Conservation (phyloP, 2,888 invertebrate genomes). For the Heteromurus nitidus region DNA sequence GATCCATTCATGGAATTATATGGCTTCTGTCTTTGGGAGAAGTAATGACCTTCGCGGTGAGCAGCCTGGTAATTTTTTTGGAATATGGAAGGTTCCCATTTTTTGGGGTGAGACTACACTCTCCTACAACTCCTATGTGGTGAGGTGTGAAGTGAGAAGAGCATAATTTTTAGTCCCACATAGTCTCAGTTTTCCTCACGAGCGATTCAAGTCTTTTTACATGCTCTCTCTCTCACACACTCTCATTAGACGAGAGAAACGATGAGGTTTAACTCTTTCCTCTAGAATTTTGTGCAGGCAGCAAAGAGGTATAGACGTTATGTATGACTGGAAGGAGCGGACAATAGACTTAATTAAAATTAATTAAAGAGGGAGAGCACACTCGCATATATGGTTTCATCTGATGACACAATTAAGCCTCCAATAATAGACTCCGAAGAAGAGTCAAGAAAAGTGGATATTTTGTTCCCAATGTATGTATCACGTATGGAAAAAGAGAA, state of each 20-base stretch:
- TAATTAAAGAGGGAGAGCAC: constrained; percentile 69
- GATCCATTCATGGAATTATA: constrained; percentile 35
- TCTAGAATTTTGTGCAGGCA: constrained; percentile 20
- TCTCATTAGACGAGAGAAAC: constrained; percentile 7
- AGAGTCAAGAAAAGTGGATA: constrained; percentile 18
- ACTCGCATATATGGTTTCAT: constrained; percentile 7
- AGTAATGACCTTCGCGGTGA: constrained; percentile 52
- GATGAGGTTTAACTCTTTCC: constrained; percentile 11
- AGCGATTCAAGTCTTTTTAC: constrained; percentile 13
- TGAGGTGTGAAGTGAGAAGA: background rate
- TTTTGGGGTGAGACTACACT: no score
- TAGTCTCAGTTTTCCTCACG: constrained; percentile 39
- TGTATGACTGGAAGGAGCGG: constrained; percentile 18
- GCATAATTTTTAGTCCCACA: constrained; percentile 39
- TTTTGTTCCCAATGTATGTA: no score
- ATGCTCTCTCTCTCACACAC: background rate
- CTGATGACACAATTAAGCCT: constrained; percentile 36
- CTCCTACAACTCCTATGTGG: background rate
- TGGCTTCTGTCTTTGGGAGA: constrained; percentile 24
- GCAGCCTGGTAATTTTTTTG: constrained; percentile 2
- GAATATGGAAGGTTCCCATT: constrained; percentile 20
- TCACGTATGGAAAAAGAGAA: constrained; percentile 8
- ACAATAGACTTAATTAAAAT: constrained; percentile 73
- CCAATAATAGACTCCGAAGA: constrained; percentile 18
- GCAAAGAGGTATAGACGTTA: constrained; percentile 14